Percentiles rank a stretch among this genome's conserved stretches.
phyloP scores from a whole-genome alignment of 1,140 invertebrate species.

The Atta texana region DNA sequence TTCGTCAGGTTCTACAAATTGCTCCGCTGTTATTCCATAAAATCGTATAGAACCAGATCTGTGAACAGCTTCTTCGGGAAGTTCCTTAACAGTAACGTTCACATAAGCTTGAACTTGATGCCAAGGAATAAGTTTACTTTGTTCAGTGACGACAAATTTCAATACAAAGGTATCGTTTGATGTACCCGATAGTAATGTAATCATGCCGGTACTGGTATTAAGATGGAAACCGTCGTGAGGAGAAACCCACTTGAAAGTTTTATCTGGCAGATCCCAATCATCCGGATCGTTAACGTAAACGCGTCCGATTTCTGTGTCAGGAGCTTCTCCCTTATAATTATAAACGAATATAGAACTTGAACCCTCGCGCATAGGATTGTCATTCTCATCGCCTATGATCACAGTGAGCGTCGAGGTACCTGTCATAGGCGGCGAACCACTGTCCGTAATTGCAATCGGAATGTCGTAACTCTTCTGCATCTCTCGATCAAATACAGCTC shows the following conservation, averaged over 20 bases:
- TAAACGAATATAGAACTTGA: conserved; percentile 96
- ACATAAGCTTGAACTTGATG: conserved; percentile 93
- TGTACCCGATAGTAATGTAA: conserved; percentile 92
- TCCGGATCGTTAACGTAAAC: conserved; percentile 96
- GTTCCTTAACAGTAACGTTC: conserved; percentile 93
- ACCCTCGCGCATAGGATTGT: conserved; percentile 94
- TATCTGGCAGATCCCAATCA: conserved; percentile 97
- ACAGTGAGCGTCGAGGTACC: conserved; percentile 93
- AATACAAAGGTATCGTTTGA: conserved; percentile 90
- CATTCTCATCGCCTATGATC: conserved; percentile 96
- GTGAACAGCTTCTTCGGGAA: conserved; percentile 95
- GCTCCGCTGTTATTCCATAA: conserved; percentile 92
- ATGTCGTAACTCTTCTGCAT: conserved; percentile 94
- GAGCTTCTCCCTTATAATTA: conserved; percentile 93
- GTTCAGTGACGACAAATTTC: conserved; percentile 91
- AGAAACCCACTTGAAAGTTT: conserved; percentile 91
- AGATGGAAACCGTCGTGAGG: conserved; percentile 89
- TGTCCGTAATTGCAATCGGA: conserved; percentile 95
- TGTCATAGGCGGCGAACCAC: conserved; percentile 90
- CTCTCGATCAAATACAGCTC: conserved; percentile 95
- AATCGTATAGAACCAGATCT: conserved; percentile 96
- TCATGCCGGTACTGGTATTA: conserved; percentile 92
- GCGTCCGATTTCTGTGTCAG: conserved; percentile 93
- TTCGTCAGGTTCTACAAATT: conserved; percentile 91
- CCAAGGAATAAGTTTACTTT: conserved; percentile 82